Base-by-base conservation (phyloP, 2,113 vertebrate genomes). In the Triplophysa siluroides region DNA sequence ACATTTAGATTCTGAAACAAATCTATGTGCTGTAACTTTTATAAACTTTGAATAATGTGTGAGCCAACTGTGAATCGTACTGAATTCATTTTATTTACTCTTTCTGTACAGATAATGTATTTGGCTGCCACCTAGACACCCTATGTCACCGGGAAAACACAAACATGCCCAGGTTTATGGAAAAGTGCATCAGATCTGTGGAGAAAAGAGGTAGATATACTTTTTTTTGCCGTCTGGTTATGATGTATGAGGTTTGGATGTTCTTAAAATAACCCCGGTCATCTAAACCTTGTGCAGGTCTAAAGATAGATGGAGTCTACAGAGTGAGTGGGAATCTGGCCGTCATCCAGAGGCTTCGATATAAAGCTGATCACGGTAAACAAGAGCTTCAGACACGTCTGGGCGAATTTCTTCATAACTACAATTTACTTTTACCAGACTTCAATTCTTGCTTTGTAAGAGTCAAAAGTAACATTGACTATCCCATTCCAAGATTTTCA, bases 291-390 rank as follows among this genome's bases (percentile, higher is more conserved):
- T 21, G 8, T 76, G 54, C 83, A 96, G 95, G 95, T 81, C 86
- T 98, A 86, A 93, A 96, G 66, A 92, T 96, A 0, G 97, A 99
- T 0, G 96, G 97, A 26, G 92, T 98, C 66, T 99, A 99, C 90
- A 92, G 97, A 79, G 94, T 98, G 79, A 98, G 94, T 0, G 97
- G 97, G 9, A 98, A 98, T 89, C 86, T 98, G 87, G 96, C 97
- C 21, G 95, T 96, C 77, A 95, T 98, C 86, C 97, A 98, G 92
- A 98, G 91, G 45, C 92, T 99, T 60, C 93, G 97, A 80, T 92
- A 96, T 85, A 96, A 93, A 83, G 96, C 95, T 47, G 96, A 99
- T 82, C 97, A 96, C 0, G 95, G 97, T 99, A 90, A 84, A 89
- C 8, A 2, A 11, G 67, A 13, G 26, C 18, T 41, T n/a, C 60